Evolutionary conservation across 2,888 invertebrate species (phyloP), one percentile per base, ranked within the genome.

Genomic region (Catocala nupta): DNA sequence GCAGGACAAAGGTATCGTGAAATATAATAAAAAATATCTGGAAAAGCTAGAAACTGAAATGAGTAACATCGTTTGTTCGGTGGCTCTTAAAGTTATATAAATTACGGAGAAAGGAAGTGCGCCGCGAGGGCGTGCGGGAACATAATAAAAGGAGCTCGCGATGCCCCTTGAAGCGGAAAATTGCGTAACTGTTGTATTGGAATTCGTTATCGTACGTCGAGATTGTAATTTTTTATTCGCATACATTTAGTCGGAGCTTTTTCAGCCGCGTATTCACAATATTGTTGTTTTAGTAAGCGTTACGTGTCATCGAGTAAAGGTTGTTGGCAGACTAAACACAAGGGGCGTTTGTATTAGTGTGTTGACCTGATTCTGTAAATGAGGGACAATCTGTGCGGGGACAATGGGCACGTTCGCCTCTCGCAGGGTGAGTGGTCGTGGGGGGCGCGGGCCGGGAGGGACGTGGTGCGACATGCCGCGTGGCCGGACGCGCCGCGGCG

Each of bases 51-150:
- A 73, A 76, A 78, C 59, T 59, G 57, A 70, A 77, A 81, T 82
- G 80, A 88, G 86, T 81, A 74, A 78, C 65, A 73, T 80, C 82
- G 79, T 83, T 88, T 85, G 82, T 84, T 84, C 78, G 74, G 59
- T 71, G 73, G 63, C 74, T 83, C 75, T 78, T 81, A 75, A 82
- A 84, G 82, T 79, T 77, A 80, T 81, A 85, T 86, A 84, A 87
- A 84, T 85, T 78, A 85, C 81, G 81, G 55, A 69, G 63, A 75
- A 71, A 70, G 80, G 77, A 72, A 68, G 69, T 66, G 67, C 65
- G 75, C 61, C 55, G 61, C 68, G 68, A 59, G 75, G 65, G 74
- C 72, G 59, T 77, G 59, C 68, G 71, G 74, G 75, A 76, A 65
- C 75, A 79, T 83, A 79, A 83, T 81, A 82, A 84, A 82, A 80